Percentiles rank a stretch among this genome's conserved stretches.
phyloP scores from a whole-genome alignment of 1,140 invertebrate species.

The Delia radicum region DNA sequence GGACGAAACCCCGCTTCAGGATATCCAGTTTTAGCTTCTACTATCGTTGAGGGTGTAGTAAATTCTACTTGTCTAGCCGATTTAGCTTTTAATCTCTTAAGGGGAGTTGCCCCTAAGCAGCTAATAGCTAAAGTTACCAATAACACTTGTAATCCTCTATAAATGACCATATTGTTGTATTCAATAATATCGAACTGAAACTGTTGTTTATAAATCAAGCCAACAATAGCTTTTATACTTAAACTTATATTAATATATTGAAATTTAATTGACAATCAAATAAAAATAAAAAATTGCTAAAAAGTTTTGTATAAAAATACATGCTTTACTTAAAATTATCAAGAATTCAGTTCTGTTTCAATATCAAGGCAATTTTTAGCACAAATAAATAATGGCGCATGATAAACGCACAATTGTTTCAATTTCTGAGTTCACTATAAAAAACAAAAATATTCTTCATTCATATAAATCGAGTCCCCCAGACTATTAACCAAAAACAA shows the following conservation, averaged over 20 bases:
- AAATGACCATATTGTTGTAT: background rate
- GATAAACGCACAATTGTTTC: background rate
- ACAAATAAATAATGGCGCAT: constrained; percentile 8
- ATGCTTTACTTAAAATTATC: background rate
- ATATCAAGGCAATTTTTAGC: constrained; percentile 7
- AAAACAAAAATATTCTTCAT: background rate
- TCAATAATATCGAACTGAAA: background rate
- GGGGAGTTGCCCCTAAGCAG: background rate
- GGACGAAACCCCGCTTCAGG: constrained; percentile 48
- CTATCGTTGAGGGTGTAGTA: constrained; percentile 27
- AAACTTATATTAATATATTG: background rate
- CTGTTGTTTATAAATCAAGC: background rate
- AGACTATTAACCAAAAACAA: background rate
- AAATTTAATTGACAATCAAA: background rate
- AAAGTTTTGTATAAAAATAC: background rate
- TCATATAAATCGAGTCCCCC: background rate
- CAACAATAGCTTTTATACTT: constrained; percentile 12
- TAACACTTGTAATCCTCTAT: background rate
- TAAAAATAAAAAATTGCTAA: background rate
- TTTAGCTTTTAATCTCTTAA: background rate
- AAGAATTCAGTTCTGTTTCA: constrained; percentile 16
- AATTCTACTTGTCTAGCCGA: constrained; percentile 48
- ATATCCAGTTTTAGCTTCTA: constrained; percentile 37
- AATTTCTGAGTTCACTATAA: background rate
- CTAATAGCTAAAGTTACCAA: constrained; percentile 11